Evolutionary conservation across 2,113 vertebrate genomes (phyloP), one percentile per base, ranked within the genome.

Genomic region (Tragelaphus scriptus): DNA sequence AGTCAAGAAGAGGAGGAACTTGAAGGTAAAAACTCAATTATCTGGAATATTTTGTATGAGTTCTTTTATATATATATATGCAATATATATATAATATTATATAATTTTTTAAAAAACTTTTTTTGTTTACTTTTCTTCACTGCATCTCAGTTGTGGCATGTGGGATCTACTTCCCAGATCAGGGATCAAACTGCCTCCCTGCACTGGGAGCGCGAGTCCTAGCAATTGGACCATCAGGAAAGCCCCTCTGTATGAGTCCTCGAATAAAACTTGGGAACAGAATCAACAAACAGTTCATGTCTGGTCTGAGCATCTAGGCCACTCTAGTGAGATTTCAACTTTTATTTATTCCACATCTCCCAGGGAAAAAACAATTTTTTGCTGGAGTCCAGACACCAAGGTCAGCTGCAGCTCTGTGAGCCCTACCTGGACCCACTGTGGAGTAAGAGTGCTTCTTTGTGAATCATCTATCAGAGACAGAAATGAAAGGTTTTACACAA

Each of bases 1-100:
- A 99, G 99, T 98, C 99, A 99, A 86, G 99, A 99, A 59, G 99
- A 99, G 95, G 99, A 99, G 87, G 99, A 99, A 21, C 99, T 99
- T 0, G 99, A 99, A 94, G 99, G 99, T 99, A 99, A 99, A 99
- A 97, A 65, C 30, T 80, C 94, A 82, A 71, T 68, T 58, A 88
- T 95, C 93, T 96, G 97, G 92, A 94, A 86, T 63, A 63, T 97
- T 98, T 99, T 99, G 98, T 99, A 98, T 97, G 98, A 94, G 97
- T 96, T 94, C 94, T 97, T 98, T 14, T 77, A 77, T 44, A 77
- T 25, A 26, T 25, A 26, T 77, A 26, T 44, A 26, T 40, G 5
- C n/a, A 36, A 75, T 25, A 71, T 63, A 14, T 65, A n/a, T 71
- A 40, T 12, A 71, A 40, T 40, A 71, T 71, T 40, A 71, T 71